Conservation (phyloP, 2,113 vertebrate species). For the Psilopogon haemacephalus region DNA sequence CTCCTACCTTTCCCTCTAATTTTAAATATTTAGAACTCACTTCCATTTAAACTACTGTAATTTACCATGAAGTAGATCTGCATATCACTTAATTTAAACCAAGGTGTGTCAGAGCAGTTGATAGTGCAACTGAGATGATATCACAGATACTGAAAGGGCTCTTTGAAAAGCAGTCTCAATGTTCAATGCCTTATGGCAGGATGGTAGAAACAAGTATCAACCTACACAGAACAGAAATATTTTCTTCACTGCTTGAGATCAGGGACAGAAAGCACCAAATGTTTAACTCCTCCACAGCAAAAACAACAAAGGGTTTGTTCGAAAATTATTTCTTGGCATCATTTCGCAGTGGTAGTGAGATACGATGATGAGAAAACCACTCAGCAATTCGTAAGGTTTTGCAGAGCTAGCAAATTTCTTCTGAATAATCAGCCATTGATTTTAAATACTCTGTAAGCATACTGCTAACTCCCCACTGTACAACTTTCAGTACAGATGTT, state of each 20-base stretch:
- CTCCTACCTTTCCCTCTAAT: background rate
- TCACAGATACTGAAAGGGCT: background rate
- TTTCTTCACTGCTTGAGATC: background rate
- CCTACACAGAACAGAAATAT: background rate
- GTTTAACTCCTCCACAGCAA: background rate
- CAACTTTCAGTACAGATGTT: background rate
- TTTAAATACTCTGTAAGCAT: constrained; percentile 37
- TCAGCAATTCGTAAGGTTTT: constrained; percentile 62
- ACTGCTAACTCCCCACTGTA: background rate
- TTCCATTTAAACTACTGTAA: background rate
- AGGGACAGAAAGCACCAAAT: background rate
- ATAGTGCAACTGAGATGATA: background rate
- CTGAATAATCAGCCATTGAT: constrained; percentile 51
- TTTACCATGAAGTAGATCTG: background rate
- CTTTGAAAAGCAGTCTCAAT: background rate
- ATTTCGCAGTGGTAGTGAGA: constrained; percentile 1
- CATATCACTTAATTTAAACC: background rate
- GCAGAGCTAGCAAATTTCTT: constrained; percentile 56
- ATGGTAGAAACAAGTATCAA: background rate
- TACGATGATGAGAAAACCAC: constrained; percentile 65
- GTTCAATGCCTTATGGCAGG: background rate
- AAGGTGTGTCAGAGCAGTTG: background rate
- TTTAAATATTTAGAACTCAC: background rate
- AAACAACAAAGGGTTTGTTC: constrained; percentile 68
- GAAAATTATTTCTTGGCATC: constrained; percentile 37